phyloP scores from a whole-genome alignment of 2,888 invertebrate genomes.

The Mystacides longicornis region DNA sequence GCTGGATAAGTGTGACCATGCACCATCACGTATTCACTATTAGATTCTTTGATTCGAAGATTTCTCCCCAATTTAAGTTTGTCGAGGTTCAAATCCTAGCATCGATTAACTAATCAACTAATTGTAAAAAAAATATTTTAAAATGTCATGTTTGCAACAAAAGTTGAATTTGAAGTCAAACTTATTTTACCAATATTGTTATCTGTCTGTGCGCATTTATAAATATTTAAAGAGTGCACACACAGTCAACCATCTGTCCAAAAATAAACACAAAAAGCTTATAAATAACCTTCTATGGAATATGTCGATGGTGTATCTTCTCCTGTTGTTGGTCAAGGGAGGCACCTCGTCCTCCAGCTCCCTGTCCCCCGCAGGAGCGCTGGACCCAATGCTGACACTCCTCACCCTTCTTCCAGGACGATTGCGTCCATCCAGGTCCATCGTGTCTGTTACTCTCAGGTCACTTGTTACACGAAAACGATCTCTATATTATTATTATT shows the following conservation, averaged over 20 bases:
- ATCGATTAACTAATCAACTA: too few species aligned
- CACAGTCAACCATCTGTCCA: too few species aligned
- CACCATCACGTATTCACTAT: too few species aligned
- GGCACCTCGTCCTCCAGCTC: not conserved
- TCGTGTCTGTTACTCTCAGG: not conserved
- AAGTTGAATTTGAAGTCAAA: not conserved
- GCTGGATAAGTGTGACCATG: too few species aligned
- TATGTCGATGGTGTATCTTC: constrained; percentile 22
- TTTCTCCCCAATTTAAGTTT: too few species aligned
- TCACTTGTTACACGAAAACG: not conserved
- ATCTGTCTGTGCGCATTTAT: too few species aligned
- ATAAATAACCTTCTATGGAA: constrained; percentile 23
- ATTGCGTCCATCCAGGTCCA: not conserved
- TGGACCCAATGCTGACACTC: constrained; percentile 24
- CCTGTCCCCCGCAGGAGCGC: not conserved
- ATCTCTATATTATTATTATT: too few species aligned
- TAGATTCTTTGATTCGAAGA: too few species aligned
- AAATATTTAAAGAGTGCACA: too few species aligned
- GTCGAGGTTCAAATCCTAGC: too few species aligned
- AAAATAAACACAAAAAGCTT: too few species aligned
- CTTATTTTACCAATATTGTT: too few species aligned
- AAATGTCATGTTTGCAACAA: not conserved
- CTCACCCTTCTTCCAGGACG: constrained; percentile 9
- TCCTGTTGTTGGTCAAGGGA: constrained; percentile 9
- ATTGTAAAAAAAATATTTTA: not conserved